Evolutionary conservation across 2,113 vertebrate species (phyloP).

Genomic region (Rostratula benghalensis): DNA sequence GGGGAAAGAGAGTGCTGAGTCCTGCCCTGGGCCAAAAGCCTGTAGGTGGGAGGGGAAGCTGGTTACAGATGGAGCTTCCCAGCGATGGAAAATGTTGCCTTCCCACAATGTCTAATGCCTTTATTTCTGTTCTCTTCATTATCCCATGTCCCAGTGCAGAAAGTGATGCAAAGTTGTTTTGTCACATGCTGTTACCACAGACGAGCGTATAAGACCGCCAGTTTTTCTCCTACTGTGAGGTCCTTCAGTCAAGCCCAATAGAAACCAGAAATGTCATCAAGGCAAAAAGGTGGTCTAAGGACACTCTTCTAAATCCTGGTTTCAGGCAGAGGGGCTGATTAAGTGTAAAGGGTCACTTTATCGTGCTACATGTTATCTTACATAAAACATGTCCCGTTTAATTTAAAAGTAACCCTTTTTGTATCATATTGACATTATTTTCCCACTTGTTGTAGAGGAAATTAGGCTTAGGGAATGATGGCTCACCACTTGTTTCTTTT

Average conservation of each 20-base stretch:
- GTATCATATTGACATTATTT: neutral
- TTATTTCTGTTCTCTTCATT: neutral
- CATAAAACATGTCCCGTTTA: neutral
- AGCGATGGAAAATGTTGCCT: neutral
- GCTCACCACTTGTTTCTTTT: neutral
- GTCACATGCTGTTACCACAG: neutral
- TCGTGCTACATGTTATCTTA: neutral
- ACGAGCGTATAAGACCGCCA: neutral
- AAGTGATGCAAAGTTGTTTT: neutral
- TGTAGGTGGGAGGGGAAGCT: neutral
- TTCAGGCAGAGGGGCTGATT: neutral
- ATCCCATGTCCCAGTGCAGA: neutral
- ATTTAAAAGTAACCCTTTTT: neutral
- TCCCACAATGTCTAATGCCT: neutral
- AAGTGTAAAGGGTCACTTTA: neutral
- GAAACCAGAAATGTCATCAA: neutral
- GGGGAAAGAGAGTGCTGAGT: neutral
- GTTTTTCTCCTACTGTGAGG: neutral
- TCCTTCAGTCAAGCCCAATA: neutral
- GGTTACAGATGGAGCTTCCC: neutral
- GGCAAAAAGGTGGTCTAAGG: neutral
- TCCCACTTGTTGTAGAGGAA: neutral
- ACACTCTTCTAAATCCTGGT: neutral
- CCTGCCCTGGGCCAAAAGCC: neutral
- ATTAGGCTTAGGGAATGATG: neutral